phyloP scores from a whole-genome alignment of 92 coral and sea anemone species.

The Phenganax stokvisi region DNA sequence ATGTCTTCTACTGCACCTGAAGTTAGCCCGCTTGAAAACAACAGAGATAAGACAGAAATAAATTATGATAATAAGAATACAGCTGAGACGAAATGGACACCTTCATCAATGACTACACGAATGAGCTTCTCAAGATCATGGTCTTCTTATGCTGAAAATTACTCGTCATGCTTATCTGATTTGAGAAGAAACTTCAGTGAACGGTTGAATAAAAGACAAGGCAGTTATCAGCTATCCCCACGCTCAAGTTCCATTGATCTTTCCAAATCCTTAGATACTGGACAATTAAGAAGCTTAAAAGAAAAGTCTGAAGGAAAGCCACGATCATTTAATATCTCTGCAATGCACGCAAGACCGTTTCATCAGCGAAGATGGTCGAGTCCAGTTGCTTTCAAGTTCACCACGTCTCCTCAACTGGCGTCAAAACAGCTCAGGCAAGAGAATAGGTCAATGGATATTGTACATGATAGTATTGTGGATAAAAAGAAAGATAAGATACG shows the following conservation, averaged over 20 bases:
- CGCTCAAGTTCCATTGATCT: neutral
- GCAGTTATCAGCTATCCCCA: slow-evolving; percentile 17
- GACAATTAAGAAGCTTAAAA: slow-evolving; percentile 21
- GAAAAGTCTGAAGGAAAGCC: slow-evolving; percentile 20
- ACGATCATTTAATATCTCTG: slow-evolving; percentile 17
- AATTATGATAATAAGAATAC: slow-evolving; percentile 8
- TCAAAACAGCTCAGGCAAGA: slow-evolving; percentile 4
- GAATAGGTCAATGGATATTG: neutral
- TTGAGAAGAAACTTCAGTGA: slow-evolving; percentile 21
- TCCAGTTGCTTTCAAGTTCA: slow-evolving; percentile 33
- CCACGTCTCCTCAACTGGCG: neutral
- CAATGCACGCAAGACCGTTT: slow-evolving; percentile 34
- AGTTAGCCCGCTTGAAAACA: neutral
- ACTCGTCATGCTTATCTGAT: slow-evolving; percentile 36
- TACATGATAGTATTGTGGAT: neutral
- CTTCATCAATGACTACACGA: slow-evolving; percentile 12
- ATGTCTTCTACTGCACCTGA: neutral
- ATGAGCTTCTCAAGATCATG: slow-evolving; percentile 39
- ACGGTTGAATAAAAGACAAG: neutral
- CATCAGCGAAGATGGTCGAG: slow-evolving; percentile 43
- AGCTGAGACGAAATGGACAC: slow-evolving; percentile 14
- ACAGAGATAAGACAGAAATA: slow-evolving; percentile 1
- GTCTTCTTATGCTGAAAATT: slow-evolving; percentile 33
- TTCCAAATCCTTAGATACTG: slow-evolving; percentile 22
- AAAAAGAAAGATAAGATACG: slow-evolving; percentile 12